Evolutionary conservation across 2,888 invertebrate species (phyloP).

Genomic region (Myathropa florea): DNA sequence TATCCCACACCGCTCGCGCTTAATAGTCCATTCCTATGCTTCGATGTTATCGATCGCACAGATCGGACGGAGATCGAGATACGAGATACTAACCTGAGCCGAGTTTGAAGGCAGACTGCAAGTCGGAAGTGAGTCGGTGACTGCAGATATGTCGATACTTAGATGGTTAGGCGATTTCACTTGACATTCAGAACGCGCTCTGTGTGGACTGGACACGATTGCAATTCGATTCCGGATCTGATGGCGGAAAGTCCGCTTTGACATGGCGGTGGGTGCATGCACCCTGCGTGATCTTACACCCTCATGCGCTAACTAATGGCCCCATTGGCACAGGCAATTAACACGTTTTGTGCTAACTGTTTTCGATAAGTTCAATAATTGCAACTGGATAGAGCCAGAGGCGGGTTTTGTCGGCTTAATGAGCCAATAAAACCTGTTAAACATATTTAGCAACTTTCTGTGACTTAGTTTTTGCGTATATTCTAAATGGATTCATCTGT

Average conservation of each 20-base stretch:
- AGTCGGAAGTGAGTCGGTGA: neutral
- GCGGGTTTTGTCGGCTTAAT: neutral
- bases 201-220: neutral
- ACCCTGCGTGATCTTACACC: constrained; percentile 6
- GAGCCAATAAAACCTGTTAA: neutral
- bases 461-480: neutral
- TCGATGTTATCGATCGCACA: neutral
- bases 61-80: neutral
- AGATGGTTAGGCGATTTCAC: neutral
- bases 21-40: neutral
- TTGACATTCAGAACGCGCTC: neutral
- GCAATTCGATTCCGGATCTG: neutral
- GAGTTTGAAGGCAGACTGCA: neutral
- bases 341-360: neutral
- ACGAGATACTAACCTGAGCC: neutral
- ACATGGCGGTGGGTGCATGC: neutral
- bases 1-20: neutral
- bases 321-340: neutral
- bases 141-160: too few species aligned
- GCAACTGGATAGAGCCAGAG: neutral
- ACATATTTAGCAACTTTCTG: neutral
- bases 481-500: neutral
- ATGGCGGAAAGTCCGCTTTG: neutral
- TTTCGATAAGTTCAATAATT: neutral
- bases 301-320: neutral